Evolutionary conservation across 2,888 invertebrate genomes (phyloP).

Genomic region (Ennomos quercinarius): DNA sequence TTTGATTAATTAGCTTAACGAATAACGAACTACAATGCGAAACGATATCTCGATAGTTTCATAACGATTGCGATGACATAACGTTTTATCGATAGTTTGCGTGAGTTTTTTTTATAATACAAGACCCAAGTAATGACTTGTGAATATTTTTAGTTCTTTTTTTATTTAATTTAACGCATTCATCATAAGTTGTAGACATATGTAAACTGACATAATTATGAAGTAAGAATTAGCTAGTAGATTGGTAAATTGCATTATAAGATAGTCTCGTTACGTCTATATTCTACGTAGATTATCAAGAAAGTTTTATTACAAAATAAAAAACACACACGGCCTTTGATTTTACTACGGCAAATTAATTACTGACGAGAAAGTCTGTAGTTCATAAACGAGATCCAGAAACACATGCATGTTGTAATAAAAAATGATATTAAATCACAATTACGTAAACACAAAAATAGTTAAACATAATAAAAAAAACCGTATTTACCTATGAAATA

Average conservation of each 20-base stretch:
- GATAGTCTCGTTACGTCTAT: background rate
- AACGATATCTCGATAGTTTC: constrained; percentile 33
- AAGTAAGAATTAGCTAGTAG: too few species aligned
- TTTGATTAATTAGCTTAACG: constrained; percentile 44
- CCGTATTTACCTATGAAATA: too few species aligned
- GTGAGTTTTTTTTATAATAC: constrained; percentile 29
- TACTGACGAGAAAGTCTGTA: constrained; percentile 16
- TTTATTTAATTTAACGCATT: background rate
- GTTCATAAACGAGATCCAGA: constrained; percentile 2
- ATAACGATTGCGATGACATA: constrained; percentile 42
- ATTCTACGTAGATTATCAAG: constrained; percentile 4
- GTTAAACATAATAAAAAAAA: too few species aligned
- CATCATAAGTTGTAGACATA: too few species aligned
- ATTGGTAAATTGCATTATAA: constrained; percentile 1
- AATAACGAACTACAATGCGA: constrained; percentile 30
- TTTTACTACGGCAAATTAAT: constrained; percentile 15
- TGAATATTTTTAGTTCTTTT: background rate
- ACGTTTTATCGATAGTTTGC: constrained; percentile 36
- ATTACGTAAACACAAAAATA: too few species aligned
- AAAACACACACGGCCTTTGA: constrained; percentile 11
- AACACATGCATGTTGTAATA: constrained; percentile 6
- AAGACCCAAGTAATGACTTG: background rate
- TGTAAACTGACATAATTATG: too few species aligned
- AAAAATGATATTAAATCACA: background rate
- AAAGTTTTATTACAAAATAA: constrained; percentile 22